phyloP scores from a whole-genome alignment of 2,797 vertebrate species.

The Pseudocheirus occidentalis region DNA sequence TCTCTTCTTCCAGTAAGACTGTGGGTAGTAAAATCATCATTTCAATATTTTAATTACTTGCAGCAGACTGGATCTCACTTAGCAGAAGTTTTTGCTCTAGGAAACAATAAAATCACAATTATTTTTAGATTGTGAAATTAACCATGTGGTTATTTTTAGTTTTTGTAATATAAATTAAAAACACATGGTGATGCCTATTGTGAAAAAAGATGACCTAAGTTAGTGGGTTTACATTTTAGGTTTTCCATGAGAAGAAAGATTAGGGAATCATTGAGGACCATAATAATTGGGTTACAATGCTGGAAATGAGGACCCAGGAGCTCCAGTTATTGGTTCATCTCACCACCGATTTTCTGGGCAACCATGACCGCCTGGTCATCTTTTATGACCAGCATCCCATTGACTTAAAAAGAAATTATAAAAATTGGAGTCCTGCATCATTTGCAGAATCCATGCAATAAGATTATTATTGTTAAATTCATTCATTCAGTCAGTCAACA shows the following conservation, averaged over 20 bases:
- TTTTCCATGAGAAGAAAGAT: conserved; percentile 40
- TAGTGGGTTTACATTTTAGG: conserved; percentile 43
- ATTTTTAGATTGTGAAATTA: conserved; percentile 51
- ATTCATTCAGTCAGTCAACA: neutral
- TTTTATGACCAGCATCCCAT: neutral
- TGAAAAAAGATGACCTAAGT: conserved; percentile 48
- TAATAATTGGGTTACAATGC: conserved; percentile 22
- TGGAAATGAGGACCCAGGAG: neutral
- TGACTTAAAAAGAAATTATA: conserved; percentile 31
- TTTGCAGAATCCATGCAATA: neutral
- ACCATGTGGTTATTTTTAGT: conserved; percentile 44
- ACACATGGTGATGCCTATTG: conserved; percentile 18
- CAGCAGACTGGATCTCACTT: neutral
- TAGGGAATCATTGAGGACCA: neutral
- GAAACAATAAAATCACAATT: conserved; percentile 3
- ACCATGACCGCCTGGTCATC: neutral
- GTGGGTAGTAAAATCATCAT: neutral
- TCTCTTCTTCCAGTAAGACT: neutral
- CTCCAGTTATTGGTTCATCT: neutral
- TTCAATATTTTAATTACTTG: neutral
- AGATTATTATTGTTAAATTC: neutral
- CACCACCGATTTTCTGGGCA: conserved; percentile 12
- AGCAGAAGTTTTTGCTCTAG: neutral
- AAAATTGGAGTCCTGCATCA: neutral
- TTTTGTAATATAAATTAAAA: conserved; percentile 51